Evolutionary conservation across 2,113 vertebrate species (phyloP).

Genomic region (Saccopteryx bilineata): DNA sequence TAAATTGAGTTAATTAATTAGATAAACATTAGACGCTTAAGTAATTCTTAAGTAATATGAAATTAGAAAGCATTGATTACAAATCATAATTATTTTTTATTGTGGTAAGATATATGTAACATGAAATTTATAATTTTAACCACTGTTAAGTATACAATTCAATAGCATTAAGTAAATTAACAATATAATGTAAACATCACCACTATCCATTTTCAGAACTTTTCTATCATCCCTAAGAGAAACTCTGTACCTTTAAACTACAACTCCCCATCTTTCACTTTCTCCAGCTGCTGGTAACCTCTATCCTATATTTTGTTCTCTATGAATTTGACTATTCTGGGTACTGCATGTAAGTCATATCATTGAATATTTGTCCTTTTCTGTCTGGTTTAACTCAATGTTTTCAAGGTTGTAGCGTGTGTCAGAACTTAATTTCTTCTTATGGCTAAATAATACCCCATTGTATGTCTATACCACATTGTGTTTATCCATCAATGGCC

Average conservation of each 20-base stretch:
- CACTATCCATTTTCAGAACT: too few relatives aligned
- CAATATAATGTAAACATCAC: too few relatives aligned
- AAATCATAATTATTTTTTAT: not conserved
- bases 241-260: not conserved
- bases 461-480: not conserved
- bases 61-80: not conserved
- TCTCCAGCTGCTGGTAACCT: not conserved
- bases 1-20: not conserved
- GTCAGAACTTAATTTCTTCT: not conserved
- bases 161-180: too few relatives aligned
- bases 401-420: not conserved
- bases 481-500: not conserved
- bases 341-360: not conserved
- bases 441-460: not conserved
- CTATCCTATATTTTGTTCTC: not conserved
- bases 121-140: too few relatives aligned
- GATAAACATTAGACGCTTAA: not conserved
- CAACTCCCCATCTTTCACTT: not conserved
- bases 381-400: not conserved
- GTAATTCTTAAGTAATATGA: not conserved
- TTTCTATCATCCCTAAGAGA: not conserved
- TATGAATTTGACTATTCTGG: too few relatives aligned
- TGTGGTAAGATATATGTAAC: not conserved
- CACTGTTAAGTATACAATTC: too few relatives aligned
- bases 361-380: not conserved